Evolutionary conservation across 2,888 invertebrate genomes (phyloP).

Genomic region (Atrina japonica): DNA sequence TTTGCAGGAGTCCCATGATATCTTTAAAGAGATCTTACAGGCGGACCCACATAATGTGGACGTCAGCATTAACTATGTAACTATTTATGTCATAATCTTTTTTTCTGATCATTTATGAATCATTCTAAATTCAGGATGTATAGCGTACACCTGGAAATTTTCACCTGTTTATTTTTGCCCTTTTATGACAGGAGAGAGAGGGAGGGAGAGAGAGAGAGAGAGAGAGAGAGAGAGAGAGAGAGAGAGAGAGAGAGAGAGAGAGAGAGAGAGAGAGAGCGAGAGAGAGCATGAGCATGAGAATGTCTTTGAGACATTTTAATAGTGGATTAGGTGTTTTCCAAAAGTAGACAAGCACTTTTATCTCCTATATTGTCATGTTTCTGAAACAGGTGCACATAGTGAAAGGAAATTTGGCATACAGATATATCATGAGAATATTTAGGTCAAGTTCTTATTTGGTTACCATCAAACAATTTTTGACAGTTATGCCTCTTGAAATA

Average conservation of each 20-base stretch:
- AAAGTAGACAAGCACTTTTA: too few relatives aligned
- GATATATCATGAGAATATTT: too few relatives aligned
- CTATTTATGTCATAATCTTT: slow-evolving; percentile 25
- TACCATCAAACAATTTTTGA: too few relatives aligned
- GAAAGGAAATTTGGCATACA: too few relatives aligned
- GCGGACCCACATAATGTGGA: slow-evolving; percentile 58
- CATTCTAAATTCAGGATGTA: too few relatives aligned
- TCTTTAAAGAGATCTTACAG: slow-evolving; percentile 53
- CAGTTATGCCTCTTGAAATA: too few relatives aligned
- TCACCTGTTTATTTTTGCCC: too few relatives aligned
- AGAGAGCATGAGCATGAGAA: not conserved
- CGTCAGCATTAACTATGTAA: slow-evolving; percentile 59
- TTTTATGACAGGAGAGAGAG: not conserved
- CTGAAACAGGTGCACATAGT: too few relatives aligned
- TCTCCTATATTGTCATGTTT: too few relatives aligned
- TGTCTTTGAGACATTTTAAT: not conserved
- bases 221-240: slow-evolving; percentile 7
- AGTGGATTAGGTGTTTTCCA: slow-evolving; percentile 1
- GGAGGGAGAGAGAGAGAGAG: slow-evolving; percentile 12
- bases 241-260: slow-evolving; percentile 3
- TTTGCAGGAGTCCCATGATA: slow-evolving; percentile 50
- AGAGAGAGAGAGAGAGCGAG: not conserved
- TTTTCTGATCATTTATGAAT: too few relatives aligned
- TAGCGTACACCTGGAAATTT: too few relatives aligned
- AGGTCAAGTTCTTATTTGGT: too few relatives aligned